Evolutionary conservation across 2,113 vertebrate genomes (phyloP), one percentile per base, ranked within the genome.

Genomic region (Saguinus imperator): DNA sequence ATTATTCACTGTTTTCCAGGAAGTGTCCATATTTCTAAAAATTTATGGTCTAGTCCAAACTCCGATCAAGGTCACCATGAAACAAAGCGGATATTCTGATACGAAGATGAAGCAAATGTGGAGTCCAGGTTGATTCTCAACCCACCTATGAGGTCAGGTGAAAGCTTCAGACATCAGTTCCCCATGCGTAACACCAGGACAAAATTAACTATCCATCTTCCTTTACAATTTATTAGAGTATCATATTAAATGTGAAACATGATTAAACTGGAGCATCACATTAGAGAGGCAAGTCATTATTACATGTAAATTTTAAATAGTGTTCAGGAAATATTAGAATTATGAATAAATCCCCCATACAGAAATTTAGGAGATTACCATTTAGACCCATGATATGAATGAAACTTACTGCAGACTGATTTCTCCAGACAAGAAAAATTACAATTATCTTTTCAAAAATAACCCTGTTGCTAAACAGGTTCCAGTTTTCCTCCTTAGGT

Each of bases 71-170:
- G 85, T 92, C 76, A 77, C 25, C 20, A 29, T 68, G 82, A 82
- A 96, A 91, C 58, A 88, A 92, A 92, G 66, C 66, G 76, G 92
- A 40, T 58, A 66, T 77, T 90, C 58, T 84, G 55, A 87, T 80
- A 80, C 82, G 77, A 52, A 96, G 61, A 76, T 35, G 17, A 79
- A 91, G 64, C 87, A 48, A 64, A 91, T 8, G 12, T 37, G 52
- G 20, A 25, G 25, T 81, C 40, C 40, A 8, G 48, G 64, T 27
- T 45, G 35, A 90, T 95, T 93, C 57, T 87, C 82, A 92, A 75
- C n/a, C 70, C 45, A 29, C 23, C 25, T 20, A 48, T n/a, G 40
- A 92, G 52, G 55, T 81, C 52, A 83, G 48, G 52, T 25, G 20
- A 45, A 61, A 89, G 61, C 32, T 45, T 82, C 32, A 57, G 84